Evolutionary conservation across 2,113 vertebrate species (phyloP), one percentile per base, ranked within the genome.

Genomic region (Osmerus mordax): DNA sequence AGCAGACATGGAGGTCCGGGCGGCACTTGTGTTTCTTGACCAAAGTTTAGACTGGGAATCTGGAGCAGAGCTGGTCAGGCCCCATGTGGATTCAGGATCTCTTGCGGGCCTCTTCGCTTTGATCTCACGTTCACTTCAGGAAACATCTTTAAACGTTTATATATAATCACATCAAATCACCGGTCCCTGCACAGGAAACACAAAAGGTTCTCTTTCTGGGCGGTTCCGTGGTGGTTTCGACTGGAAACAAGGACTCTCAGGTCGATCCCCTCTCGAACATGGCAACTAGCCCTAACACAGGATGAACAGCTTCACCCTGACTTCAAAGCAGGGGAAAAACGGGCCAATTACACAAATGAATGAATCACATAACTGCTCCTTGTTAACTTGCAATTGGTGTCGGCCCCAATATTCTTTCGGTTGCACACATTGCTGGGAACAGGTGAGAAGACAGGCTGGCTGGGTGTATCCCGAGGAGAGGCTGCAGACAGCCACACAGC

Each of bases 11-110:
- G 56, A 59, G 65, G 69, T 32, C 29, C 51, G 71, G 3, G 62
- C 16, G 36, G 29, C 16, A 28, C 25, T 16, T 9, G 41, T 47
- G 41, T 47, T 47, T 47, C 25, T 29, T 41, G 19, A 16, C 23
- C 12, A 5, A 19, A 62, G 25, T 36, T 15, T 41, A 11, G 61
- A 32, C 19, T 14, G 68, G 32, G 0, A 9, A 1, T 36, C 4
- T 36, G 32, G 47, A 54, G 69, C 47, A 18, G 28, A 54, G 19
- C 47, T 51, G 29, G 36, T 14, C 59, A 15, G n/a, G 62, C 72
- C 76, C 88, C 87, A 78, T 60, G 81, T 54, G 59, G 80, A 47
- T 56, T 79, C 66, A 74, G 65, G 74, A 41, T 65, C 32, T n/a
- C 67, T 77, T 18, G 60, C 32, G 62, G 59, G 59, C 52, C 61